Percentiles rank a stretch among this genome's conserved stretches.
These are phyloP conservation scores for Reticulitermes speratus DNA, from an alignment of 1,140 invertebrate species.

Conservation along the genomic window DNA sequence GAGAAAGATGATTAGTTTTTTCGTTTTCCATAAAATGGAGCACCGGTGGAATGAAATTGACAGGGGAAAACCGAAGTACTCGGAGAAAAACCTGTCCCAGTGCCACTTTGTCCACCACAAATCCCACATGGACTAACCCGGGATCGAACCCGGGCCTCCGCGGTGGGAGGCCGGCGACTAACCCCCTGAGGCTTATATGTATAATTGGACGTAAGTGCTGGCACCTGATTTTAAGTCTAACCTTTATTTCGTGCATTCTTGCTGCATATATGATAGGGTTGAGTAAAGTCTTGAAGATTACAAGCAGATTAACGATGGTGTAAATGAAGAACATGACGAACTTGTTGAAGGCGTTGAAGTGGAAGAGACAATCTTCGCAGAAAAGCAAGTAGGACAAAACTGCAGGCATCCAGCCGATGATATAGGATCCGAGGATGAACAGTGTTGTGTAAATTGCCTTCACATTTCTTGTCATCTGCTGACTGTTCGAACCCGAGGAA, in stretches of 20 bases:
- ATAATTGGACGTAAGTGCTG: too few species aligned
- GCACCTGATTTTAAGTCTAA: constrained; percentile 37
- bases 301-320: constrained; percentile 49
- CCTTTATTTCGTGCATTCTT: constrained; percentile 64
- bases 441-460: constrained; percentile 67
- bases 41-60: too few species aligned
- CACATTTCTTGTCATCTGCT: constrained; percentile 32
- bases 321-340: constrained; percentile 39
- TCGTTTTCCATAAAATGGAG: too few species aligned
- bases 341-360: constrained; percentile 39
- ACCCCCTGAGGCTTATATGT: too few species aligned
- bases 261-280: constrained; percentile 71
- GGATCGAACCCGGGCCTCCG: too few species aligned
- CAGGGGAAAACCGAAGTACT: too few species aligned
- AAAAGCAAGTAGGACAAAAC: constrained; percentile 54
- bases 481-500: not conserved
- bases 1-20: too few species aligned
- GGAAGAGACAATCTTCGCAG: constrained; percentile 52
- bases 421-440: constrained; percentile 65
- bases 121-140: too few species aligned
- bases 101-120: too few species aligned
- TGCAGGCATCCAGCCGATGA: constrained; percentile 65
- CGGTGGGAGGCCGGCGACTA: too few species aligned
- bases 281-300: constrained; percentile 62
- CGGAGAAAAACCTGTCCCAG: too few species aligned